Percentiles rank a stretch among this genome's conserved stretches.
Conservation (phyloP, 2,113 vertebrate genomes). For the Genyomyrus donnyi region DNA sequence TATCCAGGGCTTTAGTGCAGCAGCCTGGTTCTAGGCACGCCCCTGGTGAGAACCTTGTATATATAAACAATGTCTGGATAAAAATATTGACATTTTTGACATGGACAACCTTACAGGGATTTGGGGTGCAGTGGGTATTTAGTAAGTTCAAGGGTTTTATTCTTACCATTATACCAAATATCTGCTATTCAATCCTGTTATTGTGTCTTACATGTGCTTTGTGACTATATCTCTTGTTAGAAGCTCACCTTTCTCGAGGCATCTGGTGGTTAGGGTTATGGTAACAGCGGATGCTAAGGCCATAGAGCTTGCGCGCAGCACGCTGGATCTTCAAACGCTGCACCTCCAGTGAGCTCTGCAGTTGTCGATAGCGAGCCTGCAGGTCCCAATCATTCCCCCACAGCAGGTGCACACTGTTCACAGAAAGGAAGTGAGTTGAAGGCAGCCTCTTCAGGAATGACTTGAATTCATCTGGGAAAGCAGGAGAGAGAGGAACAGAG, state of each 20-base stretch:
- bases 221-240: not conserved
- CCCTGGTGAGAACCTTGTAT: not conserved
- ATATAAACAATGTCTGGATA: not conserved
- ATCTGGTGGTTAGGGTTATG: conserved; percentile 98
- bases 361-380: conserved; percentile 89
- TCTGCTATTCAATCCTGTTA: not conserved
- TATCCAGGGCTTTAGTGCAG: not conserved
- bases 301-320: conserved; percentile 91
- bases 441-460: conserved; percentile 95
- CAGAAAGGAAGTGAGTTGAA: conserved; percentile 91
- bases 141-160: not conserved
- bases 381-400: conserved; percentile 99
- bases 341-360: conserved; percentile 85
- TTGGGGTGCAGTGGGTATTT: not conserved
- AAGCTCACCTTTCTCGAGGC: conserved; percentile 86
- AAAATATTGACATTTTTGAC: not conserved
- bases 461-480: conserved; percentile 88
- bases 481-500: not conserved
- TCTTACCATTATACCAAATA: not conserved
- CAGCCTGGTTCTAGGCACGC: not conserved
- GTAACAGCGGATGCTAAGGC: conserved; percentile 92
- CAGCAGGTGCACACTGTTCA: conserved; percentile 92
- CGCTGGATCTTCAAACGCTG: conserved; percentile 90
- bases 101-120: not conserved
- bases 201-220: not conserved